A percentile compares a stretch with the other conserved stretches of the same genome.
phyloP scores from a whole-genome alignment of 2,113 vertebrate species.

The Eretmochelys imbricata region DNA sequence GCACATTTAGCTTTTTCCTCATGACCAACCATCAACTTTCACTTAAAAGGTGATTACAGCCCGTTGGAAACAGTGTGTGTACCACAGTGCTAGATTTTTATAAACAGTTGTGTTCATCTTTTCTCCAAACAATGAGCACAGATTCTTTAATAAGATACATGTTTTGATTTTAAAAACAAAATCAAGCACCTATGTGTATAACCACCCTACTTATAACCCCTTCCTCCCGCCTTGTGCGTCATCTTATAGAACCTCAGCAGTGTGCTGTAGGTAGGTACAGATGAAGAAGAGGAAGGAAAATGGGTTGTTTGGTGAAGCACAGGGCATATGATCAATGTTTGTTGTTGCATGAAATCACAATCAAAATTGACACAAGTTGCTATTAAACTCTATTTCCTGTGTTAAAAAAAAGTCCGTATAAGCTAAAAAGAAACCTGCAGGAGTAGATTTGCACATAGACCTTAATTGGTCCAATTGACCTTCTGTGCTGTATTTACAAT shows the following conservation, averaged over 20 bases:
- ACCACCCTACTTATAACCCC: slow-evolving; percentile 59
- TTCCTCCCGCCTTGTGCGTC: slow-evolving; percentile 37
- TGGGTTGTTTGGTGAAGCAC: slow-evolving; percentile 69
- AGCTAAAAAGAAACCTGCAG: slow-evolving; percentile 82
- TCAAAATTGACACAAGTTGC: slow-evolving; percentile 86
- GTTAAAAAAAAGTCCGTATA: slow-evolving; percentile 80
- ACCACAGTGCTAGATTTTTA: neutral
- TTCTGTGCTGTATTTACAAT: slow-evolving; percentile 92
- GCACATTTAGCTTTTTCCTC: neutral
- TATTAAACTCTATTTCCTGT: slow-evolving; percentile 90
- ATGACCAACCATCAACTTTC: neutral
- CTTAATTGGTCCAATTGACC: slow-evolving; percentile 96
- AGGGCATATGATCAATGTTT: slow-evolving; percentile 78
- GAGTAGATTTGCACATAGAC: slow-evolving; percentile 90
- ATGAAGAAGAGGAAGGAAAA: slow-evolving; percentile 65
- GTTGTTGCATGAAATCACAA: slow-evolving; percentile 85
- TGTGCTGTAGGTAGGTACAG: slow-evolving; percentile 54
- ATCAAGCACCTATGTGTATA: slow-evolving; percentile 55
- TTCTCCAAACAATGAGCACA: neutral
- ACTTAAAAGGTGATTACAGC: neutral
- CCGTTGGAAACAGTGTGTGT: slow-evolving; percentile 13
- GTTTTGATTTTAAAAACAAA: slow-evolving; percentile 64
- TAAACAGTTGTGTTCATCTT: slow-evolving; percentile 60
- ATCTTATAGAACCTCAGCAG: slow-evolving; percentile 31
- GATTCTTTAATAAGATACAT: slow-evolving; percentile 35